These are phyloP conservation scores for Gallinago paraguaiae DNA, from an alignment of 2,113 vertebrate species.

Conservation along the genomic window DNA sequence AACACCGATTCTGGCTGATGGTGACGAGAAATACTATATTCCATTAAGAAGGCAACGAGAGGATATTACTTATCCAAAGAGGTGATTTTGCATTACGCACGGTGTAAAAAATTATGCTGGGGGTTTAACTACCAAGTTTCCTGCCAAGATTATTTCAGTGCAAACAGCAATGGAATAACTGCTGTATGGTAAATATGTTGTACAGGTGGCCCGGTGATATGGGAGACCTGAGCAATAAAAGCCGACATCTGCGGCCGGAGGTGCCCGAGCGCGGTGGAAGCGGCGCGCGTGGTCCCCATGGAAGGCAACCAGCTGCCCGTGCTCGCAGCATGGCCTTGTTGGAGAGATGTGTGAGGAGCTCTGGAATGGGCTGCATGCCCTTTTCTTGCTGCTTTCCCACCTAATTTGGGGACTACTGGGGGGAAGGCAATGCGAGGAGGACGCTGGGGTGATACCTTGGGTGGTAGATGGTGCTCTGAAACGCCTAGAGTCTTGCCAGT, in stretches of 20 bases:
- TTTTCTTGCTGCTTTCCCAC: background rate
- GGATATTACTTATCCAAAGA: background rate
- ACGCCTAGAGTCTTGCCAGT: background rate
- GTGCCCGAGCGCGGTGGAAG: background rate
- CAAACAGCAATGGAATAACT: constrained; percentile 45
- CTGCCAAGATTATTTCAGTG: constrained; percentile 47
- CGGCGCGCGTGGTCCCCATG: constrained; percentile 17
- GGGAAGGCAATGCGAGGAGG: background rate
- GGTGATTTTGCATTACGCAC: background rate
- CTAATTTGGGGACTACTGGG: background rate
- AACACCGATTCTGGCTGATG: background rate
- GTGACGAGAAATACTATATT: background rate
- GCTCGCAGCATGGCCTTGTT: background rate
- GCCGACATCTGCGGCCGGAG: constrained; percentile 66
- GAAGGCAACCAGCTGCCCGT: constrained; percentile 65
- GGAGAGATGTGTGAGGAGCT: background rate
- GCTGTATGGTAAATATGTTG: constrained; percentile 62
- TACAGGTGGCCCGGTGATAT: constrained; percentile 74
- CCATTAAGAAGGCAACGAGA: background rate
- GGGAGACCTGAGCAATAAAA: constrained; percentile 67
- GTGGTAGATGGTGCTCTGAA: background rate
- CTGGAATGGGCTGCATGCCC: background rate
- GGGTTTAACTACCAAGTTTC: background rate
- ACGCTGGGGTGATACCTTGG: background rate
- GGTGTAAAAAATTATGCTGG: constrained; percentile 10